phyloP scores from a whole-genome alignment of 2,888 invertebrate species.

The Lasioglossum zephyrum region DNA sequence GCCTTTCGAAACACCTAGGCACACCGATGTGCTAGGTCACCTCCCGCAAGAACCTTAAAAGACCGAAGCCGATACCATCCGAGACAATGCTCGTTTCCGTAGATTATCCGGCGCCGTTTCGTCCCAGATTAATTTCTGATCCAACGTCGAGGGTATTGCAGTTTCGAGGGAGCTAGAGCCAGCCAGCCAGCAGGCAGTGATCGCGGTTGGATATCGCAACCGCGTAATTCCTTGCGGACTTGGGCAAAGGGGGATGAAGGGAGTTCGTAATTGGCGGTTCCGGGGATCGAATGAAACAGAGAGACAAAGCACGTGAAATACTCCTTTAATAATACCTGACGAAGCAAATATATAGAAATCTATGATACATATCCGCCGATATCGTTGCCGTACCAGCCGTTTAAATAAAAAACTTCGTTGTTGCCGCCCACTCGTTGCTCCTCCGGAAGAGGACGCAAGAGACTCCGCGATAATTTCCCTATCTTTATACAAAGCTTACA shows the following conservation, averaged over 20 bases:
- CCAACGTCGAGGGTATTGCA: background rate
- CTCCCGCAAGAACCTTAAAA: background rate
- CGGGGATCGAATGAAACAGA: slow-evolving; percentile 33
- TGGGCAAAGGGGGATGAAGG: background rate
- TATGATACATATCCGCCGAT: slow-evolving; percentile 64
- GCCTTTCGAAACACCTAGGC: background rate
- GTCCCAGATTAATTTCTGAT: slow-evolving; percentile 28
- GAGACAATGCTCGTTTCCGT: slow-evolving; percentile 1
- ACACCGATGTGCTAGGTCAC: background rate
- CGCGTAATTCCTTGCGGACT: slow-evolving; percentile 16
- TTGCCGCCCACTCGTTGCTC: background rate
- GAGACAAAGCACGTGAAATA: slow-evolving; percentile 56
- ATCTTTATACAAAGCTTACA: slow-evolving; percentile 41
- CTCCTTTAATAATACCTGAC: slow-evolving; percentile 75
- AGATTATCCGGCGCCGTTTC: slow-evolving; percentile 16
- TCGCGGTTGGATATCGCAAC: slow-evolving; percentile 19
- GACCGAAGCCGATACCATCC: background rate
- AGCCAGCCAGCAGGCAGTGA: slow-evolving; percentile 1
- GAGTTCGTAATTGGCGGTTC: slow-evolving; percentile 9
- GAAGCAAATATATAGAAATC: slow-evolving; percentile 74
- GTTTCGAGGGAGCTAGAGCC: slow-evolving; percentile 11
- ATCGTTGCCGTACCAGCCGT: slow-evolving; percentile 45
- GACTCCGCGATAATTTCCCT: slow-evolving; percentile 13
- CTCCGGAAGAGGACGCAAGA: background rate
- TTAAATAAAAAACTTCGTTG: slow-evolving; percentile 60